Evolutionary conservation across 2,113 vertebrate genomes (phyloP).

Genomic region (Pomatostomus ruficeps): DNA sequence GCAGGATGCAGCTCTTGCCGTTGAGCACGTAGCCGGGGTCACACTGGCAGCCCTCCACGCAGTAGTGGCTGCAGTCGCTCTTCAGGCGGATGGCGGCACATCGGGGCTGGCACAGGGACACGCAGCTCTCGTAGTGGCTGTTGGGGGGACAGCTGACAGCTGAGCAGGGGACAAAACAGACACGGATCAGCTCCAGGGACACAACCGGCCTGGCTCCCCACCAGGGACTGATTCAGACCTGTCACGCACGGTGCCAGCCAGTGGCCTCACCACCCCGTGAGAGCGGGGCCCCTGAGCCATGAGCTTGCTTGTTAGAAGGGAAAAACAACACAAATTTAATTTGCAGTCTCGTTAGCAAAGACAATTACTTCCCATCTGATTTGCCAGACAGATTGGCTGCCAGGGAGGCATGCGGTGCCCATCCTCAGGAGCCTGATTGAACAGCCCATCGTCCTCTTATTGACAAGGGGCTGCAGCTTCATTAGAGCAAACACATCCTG

Average conservation of each 20-base stretch:
- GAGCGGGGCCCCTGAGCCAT: background rate
- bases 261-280: background rate
- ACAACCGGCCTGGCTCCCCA: background rate
- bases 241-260: accelerated
- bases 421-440: constrained; percentile 46
- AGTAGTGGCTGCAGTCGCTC: constrained; percentile 92
- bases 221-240: accelerated
- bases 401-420: background rate
- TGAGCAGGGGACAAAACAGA: constrained; percentile 29
- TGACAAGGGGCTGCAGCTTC: constrained; percentile 12
- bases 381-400: constrained; percentile 1
- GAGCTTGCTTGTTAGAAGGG: background rate
- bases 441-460: constrained; percentile 2
- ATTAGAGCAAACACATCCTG: background rate
- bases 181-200: background rate
- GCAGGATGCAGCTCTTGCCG: constrained; percentile 90
- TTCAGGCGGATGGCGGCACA: constrained; percentile 90
- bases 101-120: constrained; percentile 91
- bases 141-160: constrained; percentile 88
- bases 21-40: constrained; percentile 91
- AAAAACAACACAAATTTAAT: background rate
- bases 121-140: constrained; percentile 93
- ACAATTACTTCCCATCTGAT: constrained; percentile 37
- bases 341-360: constrained; percentile 25
- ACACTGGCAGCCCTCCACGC: constrained; percentile 95